A percentile compares a stretch with the other conserved stretches of the same genome.
Evolutionary conservation across 2,888 invertebrate genomes (phyloP).

Genomic region (Empis stercorea): DNA sequence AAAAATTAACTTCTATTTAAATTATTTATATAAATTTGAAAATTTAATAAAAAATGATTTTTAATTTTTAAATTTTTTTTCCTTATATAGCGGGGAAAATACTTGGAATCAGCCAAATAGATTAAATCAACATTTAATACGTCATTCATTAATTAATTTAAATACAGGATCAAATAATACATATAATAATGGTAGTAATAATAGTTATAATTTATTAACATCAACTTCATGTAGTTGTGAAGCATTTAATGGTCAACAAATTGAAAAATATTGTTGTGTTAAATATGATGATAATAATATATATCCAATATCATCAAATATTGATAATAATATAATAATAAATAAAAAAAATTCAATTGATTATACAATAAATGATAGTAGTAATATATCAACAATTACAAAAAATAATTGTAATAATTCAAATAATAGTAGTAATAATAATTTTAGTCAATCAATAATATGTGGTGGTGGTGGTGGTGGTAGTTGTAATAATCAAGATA

Average conservation of each 20-base stretch:
- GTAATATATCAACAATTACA: conserved; percentile 16
- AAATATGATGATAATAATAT: conserved; percentile 13
- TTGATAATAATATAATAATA: conserved; percentile 6
- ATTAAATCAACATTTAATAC: conserved; percentile 32
- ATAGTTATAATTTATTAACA: conserved; percentile 20
- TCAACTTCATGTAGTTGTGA: conserved; percentile 29
- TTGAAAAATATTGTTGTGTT: conserved; percentile 18
- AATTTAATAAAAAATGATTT: too few species aligned
- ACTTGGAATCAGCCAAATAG: conserved; percentile 20
- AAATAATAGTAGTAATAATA: neutral
- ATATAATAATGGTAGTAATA: conserved; percentile 14
- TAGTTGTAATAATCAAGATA: neutral
- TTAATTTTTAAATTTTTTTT: neutral
- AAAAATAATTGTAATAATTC: neutral
- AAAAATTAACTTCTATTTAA: too few species aligned
- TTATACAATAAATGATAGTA: conserved; percentile 17
- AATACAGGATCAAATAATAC: conserved; percentile 27
- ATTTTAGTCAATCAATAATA: conserved; percentile 13
- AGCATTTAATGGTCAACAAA: conserved; percentile 21
- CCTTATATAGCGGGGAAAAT: conserved; percentile 10
- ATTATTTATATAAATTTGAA: too few species aligned
- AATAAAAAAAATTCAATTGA: conserved; percentile 12
- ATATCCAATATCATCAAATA: conserved; percentile 1
- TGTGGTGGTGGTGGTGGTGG: neutral
- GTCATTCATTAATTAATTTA: conserved; percentile 35